Evolutionary conservation across 2,888 invertebrate species (phyloP).

Genomic region (Netelia fuscicornis): DNA sequence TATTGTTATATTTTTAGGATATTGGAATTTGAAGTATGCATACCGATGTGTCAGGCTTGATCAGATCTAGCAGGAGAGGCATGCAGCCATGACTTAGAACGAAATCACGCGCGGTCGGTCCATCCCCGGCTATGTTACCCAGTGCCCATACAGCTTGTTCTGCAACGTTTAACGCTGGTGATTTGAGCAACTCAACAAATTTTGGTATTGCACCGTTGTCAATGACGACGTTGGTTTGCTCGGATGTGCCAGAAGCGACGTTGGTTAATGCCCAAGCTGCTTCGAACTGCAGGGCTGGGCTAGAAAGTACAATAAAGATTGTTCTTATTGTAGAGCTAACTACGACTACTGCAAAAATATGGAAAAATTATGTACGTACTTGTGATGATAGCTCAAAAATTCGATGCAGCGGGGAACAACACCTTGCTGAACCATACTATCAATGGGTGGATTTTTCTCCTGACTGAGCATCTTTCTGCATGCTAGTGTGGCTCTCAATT

Average conservation of each 20-base stretch:
- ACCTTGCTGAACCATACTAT: constrained; percentile 93
- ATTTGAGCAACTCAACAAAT: constrained; percentile 90
- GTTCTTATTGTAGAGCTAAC: background rate
- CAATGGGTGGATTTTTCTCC: constrained; percentile 96
- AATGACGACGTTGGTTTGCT: constrained; percentile 95
- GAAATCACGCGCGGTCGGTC: constrained; percentile 91
- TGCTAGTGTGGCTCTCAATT: constrained; percentile 91
- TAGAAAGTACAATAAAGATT: constrained; percentile 81
- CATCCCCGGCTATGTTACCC: constrained; percentile 98
- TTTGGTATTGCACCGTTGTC: constrained; percentile 94
- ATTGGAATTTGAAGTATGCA: background rate
- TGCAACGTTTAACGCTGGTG: constrained; percentile 89
- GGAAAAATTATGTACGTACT: constrained; percentile 86
- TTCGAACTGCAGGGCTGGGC: constrained; percentile 94
- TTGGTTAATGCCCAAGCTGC: constrained; percentile 99
- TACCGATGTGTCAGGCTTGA: constrained; percentile 88
- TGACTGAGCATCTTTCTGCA: constrained; percentile 95
- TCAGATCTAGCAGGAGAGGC: constrained; percentile 89
- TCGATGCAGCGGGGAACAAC: constrained; percentile 93
- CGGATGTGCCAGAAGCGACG: constrained; percentile 97
- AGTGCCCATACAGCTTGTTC: constrained; percentile 99
- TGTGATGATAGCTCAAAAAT: constrained; percentile 90
- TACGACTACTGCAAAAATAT: background rate
- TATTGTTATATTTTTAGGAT: no score
- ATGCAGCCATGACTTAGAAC: constrained; percentile 91